Base-by-base conservation (phyloP, 2,113 vertebrate species). In the Potamarius usumacintae region DNA sequence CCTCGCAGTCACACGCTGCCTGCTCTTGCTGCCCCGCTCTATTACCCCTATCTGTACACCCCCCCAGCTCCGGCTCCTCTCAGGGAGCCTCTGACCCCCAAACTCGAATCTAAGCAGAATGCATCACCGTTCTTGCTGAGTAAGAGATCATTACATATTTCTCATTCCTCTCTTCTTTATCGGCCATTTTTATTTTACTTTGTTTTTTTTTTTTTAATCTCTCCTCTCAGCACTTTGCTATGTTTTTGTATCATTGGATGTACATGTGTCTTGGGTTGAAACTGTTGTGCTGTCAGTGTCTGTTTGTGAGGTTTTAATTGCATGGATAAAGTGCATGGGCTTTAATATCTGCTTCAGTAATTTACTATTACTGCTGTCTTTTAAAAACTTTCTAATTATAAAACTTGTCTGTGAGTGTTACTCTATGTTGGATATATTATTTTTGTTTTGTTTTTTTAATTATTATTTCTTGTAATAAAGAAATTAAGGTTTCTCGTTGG, bases 1-100 rank as follows among this genome's bases (percentile, higher is more conserved):
- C 97, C 97, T 85, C 96, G 95, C 93, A 97, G 96, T 48, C 96
- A 96, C 92, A 97, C 96, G 91, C 93, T 97, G 90, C 95, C 96
- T 92, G 93, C 96, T 94, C 92, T 94, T 0, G 93, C 94, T 93
- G 95, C 94, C 22, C 93, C 96, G 86, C 93, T 94, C 90, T 96
- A 96, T 90, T 96, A 95, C 91, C 95, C 95, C 48, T 94, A 93
- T 88, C 92, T 95, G 80, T 94, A 94, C 90, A 93, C 95, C 34
- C 90, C 94, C 82, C 92, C 82, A 63, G 92, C 91, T 92, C 92
- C 89, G 90, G 93, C 92, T 2, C 94, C 94, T 89, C 76, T 55
- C 42, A 83, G 63, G 86, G 90, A 90, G 86, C 88, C 93, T 92
- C 85, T 82, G 92, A 48, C 94, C 91, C 93, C 94, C 93, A 88